Evolutionary conservation across 1,140 invertebrate genomes (phyloP).

Genomic region (Saxidomus purpurata): DNA sequence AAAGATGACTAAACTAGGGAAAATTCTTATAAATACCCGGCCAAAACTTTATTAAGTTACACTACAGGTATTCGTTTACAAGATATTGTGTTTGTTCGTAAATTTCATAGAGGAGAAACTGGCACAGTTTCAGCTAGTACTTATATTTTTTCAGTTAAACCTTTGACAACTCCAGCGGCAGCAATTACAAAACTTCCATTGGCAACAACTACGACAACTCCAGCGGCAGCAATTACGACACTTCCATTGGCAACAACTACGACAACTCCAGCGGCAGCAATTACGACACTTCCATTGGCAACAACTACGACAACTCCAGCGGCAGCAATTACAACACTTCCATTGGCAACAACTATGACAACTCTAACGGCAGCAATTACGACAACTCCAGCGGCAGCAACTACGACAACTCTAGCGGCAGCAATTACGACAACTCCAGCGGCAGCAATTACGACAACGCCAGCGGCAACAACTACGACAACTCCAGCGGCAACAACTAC

Average conservation of each 20-base stretch:
- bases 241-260: background rate
- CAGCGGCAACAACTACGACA: no score
- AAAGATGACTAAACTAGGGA: background rate
- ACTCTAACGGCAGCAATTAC: no score
- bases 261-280: background rate
- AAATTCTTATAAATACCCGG: background rate
- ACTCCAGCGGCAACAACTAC: no score
- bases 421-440: no score
- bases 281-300: no score
- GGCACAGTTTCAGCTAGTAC: background rate
- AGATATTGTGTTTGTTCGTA: background rate
- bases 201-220: background rate
- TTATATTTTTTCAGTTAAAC: background rate
- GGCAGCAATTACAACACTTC: no score
- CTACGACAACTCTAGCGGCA: no score
- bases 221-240: background rate
- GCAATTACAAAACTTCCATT: background rate
- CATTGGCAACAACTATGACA: no score
- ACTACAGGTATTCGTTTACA: background rate
- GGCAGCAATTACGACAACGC: no score
- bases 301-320: no score
- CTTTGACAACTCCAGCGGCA: background rate
- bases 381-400: no score
- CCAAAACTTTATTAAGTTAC: background rate
- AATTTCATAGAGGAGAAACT: background rate